Evolutionary conservation across 2,113 vertebrate species (phyloP).

Genomic region (Nansenia antarctica): DNA sequence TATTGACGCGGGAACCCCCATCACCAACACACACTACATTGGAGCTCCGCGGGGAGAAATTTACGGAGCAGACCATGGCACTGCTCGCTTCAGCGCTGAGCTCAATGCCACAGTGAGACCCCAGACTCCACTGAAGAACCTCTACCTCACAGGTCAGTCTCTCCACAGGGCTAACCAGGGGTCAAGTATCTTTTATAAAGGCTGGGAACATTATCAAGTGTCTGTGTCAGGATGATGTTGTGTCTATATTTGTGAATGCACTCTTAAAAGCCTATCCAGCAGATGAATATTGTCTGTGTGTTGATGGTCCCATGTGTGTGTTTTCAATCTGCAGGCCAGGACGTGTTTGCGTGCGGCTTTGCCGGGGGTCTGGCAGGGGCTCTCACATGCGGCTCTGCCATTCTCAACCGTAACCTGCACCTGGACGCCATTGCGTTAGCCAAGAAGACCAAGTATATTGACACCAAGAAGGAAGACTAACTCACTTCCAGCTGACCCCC

Average conservation of each 20-base stretch:
- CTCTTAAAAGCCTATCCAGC: neutral
- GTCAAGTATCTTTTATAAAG: neutral
- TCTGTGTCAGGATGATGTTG: neutral
- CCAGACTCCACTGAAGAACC: slow-evolving; percentile 83
- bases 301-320: neutral
- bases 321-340: slow-evolving; percentile 80
- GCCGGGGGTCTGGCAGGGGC: slow-evolving; percentile 83
- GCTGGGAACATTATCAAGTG: neutral
- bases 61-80: slow-evolving; percentile 76
- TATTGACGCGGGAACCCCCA: slow-evolving; percentile 79
- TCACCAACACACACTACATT: slow-evolving; percentile 86
- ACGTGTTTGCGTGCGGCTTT: slow-evolving; percentile 80
- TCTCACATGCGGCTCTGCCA: slow-evolving; percentile 76
- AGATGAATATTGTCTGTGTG: neutral
- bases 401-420: slow-evolving; percentile 86
- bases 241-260: neutral
- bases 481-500: neutral
- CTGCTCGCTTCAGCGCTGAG: slow-evolving; percentile 70
- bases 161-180: neutral
- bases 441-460: slow-evolving; percentile 45
- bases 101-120: slow-evolving; percentile 64
- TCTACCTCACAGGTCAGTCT: slow-evolving; percentile 87
- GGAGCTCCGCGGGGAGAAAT: slow-evolving; percentile 81
- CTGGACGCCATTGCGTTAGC: slow-evolving; percentile 65
- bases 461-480: slow-evolving; percentile 69